phyloP scores from a whole-genome alignment of 2,797 vertebrate genomes.

The Australoheros facetus region DNA sequence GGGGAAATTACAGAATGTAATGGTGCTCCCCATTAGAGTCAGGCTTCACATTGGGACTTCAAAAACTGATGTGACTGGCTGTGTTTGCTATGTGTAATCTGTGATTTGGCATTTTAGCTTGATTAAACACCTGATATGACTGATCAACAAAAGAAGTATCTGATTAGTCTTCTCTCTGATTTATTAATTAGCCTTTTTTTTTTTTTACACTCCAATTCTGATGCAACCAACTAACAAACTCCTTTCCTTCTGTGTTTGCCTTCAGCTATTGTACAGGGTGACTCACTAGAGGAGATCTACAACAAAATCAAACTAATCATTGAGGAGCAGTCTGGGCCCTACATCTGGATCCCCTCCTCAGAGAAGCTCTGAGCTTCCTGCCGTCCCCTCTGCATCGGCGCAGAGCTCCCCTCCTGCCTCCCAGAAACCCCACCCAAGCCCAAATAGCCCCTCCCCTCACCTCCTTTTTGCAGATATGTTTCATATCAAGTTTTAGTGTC shows the following conservation, averaged over 20 bases:
- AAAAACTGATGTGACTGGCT: too few species aligned
- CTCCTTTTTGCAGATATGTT: conserved; percentile 96
- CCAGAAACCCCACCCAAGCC: conserved; percentile 89
- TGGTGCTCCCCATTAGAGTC: too few species aligned
- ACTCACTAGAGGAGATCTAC: conserved; percentile 99
- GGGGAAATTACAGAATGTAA: too few species aligned
- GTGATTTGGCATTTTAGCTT: neutral
- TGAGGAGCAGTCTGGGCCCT: conserved; percentile 99
- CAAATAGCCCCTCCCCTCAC: conserved; percentile 82
- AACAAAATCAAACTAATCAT: conserved; percentile 99
- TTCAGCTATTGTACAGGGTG: conserved; percentile 98
- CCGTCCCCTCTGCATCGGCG: conserved; percentile 59
- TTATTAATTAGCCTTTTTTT: too few species aligned
- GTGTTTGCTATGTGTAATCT: neutral
- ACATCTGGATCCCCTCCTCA: conserved; percentile 98
- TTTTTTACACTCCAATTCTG: neutral
- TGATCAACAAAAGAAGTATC: neutral
- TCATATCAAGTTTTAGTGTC: conserved; percentile 99
- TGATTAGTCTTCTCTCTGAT: neutral
- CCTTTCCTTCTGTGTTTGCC: conserved; percentile 26
- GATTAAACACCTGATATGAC: neutral
- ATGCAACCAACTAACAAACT: neutral
- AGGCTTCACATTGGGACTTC: too few species aligned
- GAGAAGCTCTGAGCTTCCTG: conserved; percentile 96
- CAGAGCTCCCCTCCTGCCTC: conserved; percentile 63